Base-by-base conservation (phyloP, 2,113 vertebrate species). In the Motacilla alba region DNA sequence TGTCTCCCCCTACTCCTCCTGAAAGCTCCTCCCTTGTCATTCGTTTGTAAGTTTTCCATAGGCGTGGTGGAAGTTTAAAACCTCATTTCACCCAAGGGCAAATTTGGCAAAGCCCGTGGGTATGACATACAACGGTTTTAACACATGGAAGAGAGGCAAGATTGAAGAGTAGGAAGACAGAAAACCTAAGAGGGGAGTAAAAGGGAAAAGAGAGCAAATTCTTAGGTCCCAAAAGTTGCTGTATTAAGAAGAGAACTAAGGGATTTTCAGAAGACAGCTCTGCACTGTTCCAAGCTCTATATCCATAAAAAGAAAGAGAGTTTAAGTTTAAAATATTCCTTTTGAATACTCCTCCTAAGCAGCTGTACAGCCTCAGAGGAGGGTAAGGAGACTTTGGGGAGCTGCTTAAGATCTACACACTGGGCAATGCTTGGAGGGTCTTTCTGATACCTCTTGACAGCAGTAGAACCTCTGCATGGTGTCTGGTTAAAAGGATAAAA, bases 391-490 rank as follows among this genome's bases (percentile, higher is more conserved):
- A 77, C 16, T 49, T 77, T 39, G 14, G 13, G 13, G 31, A 8
- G 33, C 9, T 70, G 50, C 52, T 70, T 59, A 67, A 94, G 50
- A 83, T 47, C 46, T 66, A n/a, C 58, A 23, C n/a, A 27, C 15
- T 13, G 27, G 85, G 77, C n/a, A 68, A 18, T 4, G 31, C 6
- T 78, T 55, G 21, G 74, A 77, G 4, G 1, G 26, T 44, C 49
- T 68, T 87, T 76, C 49, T 0, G 0, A 78, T 24, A 55, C 4
- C 11, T 26, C 35, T 24, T 9, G 22, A 53, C 39, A 80, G 50
- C 0, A 0, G 68, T 18, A 68, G 59, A 83, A 58, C 46, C 46
- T 60, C 85, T 21, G 23, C 37, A 50, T 1, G 3, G 6, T 2
- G 2, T 76, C 88, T 92, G 60, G 23, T 33, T 70, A 33, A 79